These are phyloP conservation scores for Pachyrhynchus sulphureomaculatus DNA, from an alignment of 1,140 invertebrate genomes.

Conservation along the genomic window DNA sequence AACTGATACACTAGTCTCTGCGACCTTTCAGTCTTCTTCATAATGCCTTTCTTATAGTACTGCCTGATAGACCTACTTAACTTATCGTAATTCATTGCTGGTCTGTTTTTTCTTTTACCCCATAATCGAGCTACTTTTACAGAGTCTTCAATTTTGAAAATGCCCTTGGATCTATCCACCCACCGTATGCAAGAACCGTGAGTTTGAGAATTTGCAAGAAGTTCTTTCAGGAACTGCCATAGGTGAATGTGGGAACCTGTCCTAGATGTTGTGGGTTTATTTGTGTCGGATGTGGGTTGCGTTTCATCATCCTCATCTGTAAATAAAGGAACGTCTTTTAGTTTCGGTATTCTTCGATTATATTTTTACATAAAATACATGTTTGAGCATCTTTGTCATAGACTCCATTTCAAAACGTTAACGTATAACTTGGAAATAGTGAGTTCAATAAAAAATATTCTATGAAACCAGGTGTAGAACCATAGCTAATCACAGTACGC, in stretches of 20 bases:
- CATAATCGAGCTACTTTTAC: slow-evolving; percentile 92
- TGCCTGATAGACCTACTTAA: slow-evolving; percentile 95
- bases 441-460: too few relatives aligned
- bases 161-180: slow-evolving; percentile 90
- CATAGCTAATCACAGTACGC: too few relatives aligned
- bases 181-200: slow-evolving; percentile 95
- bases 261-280: slow-evolving; percentile 42
- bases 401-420: too few relatives aligned
- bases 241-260: slow-evolving; percentile 83
- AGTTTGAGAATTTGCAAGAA: slow-evolving; percentile 80
- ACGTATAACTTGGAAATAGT: too few relatives aligned
- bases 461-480: too few relatives aligned
- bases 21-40: slow-evolving; percentile 98
- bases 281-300: slow-evolving; percentile 33
- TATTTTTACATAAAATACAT: too few relatives aligned
- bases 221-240: slow-evolving; percentile 99
- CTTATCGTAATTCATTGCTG: slow-evolving; percentile 99
- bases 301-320: slow-evolving; percentile 60
- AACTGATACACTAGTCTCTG: slow-evolving; percentile 99
- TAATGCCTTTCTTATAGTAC: slow-evolving; percentile 99
- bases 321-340: slow-evolving; percentile 36
- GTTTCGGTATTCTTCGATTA: too few relatives aligned
- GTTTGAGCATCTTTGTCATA: too few relatives aligned
- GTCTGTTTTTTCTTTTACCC: slow-evolving; percentile 96
- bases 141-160: slow-evolving; percentile 99